These are phyloP conservation scores for Scrobipalpa costella DNA, from an alignment of 2,888 invertebrate genomes.

Conservation along the genomic window DNA sequence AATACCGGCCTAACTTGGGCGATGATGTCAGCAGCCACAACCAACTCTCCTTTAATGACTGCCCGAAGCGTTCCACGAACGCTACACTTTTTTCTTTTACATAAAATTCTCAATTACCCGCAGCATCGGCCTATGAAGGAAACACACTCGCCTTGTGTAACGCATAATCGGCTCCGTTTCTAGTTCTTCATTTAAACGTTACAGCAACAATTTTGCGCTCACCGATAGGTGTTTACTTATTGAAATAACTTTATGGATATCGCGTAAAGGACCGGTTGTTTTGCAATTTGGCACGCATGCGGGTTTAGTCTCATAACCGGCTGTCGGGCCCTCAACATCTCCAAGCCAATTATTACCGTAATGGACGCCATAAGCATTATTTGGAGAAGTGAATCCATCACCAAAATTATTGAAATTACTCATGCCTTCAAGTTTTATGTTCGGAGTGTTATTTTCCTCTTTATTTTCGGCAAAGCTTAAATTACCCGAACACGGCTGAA, in stretches of 20 bases:
- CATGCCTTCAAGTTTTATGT: slow-evolving; percentile 42
- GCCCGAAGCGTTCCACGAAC: slow-evolving; percentile 60
- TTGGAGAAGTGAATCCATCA: slow-evolving; percentile 64
- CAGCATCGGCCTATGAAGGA: slow-evolving; percentile 37
- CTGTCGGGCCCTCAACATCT: slow-evolving; percentile 49
- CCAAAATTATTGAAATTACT: slow-evolving; percentile 67
- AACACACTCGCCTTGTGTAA: slow-evolving; percentile 38
- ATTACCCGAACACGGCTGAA: slow-evolving; percentile 45
- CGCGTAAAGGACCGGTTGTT: slow-evolving; percentile 61
- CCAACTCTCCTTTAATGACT: slow-evolving; percentile 58
- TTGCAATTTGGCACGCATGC: slow-evolving; percentile 64
- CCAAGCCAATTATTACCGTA: slow-evolving; percentile 66
- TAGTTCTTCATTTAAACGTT: slow-evolving; percentile 41
- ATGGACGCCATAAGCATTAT: slow-evolving; percentile 60
- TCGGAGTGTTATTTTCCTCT: slow-evolving; percentile 38
- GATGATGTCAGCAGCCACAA: slow-evolving; percentile 72
- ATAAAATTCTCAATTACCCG: slow-evolving; percentile 44
- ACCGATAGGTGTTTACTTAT: slow-evolving; percentile 51
- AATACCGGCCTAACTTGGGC: slow-evolving; percentile 66
- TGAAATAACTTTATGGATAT: slow-evolving; percentile 57
- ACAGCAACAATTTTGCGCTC: slow-evolving; percentile 38
- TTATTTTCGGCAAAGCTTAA: slow-evolving; percentile 44
- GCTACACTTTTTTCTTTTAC: slow-evolving; percentile 46
- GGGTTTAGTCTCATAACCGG: slow-evolving; percentile 53
- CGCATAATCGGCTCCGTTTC: slow-evolving; percentile 41